Base-by-base conservation (phyloP, 2,797 vertebrate species). In the Protosalanx chinensis region DNA sequence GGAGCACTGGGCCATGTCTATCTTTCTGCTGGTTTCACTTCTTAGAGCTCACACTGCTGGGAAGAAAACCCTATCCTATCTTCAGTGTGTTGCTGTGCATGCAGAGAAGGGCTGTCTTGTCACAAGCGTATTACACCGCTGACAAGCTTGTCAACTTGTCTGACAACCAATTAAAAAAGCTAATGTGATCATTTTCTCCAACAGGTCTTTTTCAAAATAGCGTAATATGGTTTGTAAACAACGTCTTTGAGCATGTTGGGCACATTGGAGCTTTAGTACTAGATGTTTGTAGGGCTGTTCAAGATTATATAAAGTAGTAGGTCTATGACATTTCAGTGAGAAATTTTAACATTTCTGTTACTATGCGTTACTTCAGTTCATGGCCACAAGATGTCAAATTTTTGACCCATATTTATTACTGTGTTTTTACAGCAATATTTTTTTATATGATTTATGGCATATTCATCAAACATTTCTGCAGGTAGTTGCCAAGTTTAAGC, bases 91-190 rank as follows among this genome's bases (percentile, higher is more conserved):
- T 30, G 41, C 23, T 64, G n/a, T 61, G 16, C 30, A 56, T 30
- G 46, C 41, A 61, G 23, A 60, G 37, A 60, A 64, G 51, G 46
- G 75, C 70, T 61, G 59, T 71, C 74, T 68, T 53, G 68, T 63
- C 60, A 57, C 58, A 51, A 68, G 60, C 64, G 70, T 66, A 35
- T 46, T 51, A 57, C 49, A 67, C 57, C 65, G 71, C 69, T 71
- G 66, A 73, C 69, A 75, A 57, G 46, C 72, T 66, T 67, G 66
- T 73, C 62, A 72, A 67, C 61, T 64, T 74, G 66, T 61, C 56
- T 76, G 69, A 73, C 60, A 71, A 68, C 64, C 65, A 67, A 80
- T 72, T 71, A 69, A 64, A 74, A 72, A 69, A 69, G 69, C 70
- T 72, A 73, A 74, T 73, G 46, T 59, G 61, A 32, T 59, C 41